Percentiles rank a stretch among this genome's conserved stretches.
Conservation (phyloP, 2,113 vertebrate species). For the Apodemus speciosus region DNA sequence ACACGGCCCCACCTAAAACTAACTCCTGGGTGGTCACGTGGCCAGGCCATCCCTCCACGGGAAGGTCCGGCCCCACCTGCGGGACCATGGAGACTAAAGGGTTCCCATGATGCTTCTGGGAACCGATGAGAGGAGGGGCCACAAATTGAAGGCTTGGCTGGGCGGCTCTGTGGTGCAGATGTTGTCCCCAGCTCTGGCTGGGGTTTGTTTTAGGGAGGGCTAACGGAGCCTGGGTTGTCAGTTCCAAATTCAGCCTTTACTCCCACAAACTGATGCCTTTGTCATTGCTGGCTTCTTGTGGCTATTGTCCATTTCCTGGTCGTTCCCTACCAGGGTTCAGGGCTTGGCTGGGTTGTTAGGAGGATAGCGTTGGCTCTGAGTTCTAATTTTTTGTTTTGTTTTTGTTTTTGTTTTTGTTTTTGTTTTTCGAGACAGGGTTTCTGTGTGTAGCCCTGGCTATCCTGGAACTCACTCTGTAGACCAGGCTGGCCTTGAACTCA, state of each 20-base stretch:
- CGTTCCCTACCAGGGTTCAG: neutral
- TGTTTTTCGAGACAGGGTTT: too few relatives aligned
- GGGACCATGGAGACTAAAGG: rapidly evolving
- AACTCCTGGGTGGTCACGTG: neutral
- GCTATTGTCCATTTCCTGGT: neutral
- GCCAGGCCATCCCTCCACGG: neutral
- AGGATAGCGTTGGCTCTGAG: neutral
- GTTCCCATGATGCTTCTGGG: neutral
- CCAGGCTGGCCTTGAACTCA: too few relatives aligned
- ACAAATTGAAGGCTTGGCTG: neutral
- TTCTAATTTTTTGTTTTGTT: too few relatives aligned
- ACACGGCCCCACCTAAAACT: neutral
- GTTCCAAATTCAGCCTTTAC: too few relatives aligned
- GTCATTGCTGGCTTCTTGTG: neutral
- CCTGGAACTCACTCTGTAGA: too few relatives aligned
- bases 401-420: too few relatives aligned
- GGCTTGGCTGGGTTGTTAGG: neutral
- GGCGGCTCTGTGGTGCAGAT: rapidly evolving
- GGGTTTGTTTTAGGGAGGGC: neutral
- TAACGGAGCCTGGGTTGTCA: too few relatives aligned
- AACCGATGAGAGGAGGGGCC: too few relatives aligned
- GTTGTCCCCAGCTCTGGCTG: neutral
- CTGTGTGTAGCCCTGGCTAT: too few relatives aligned
- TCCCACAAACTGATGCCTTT: too few relatives aligned
- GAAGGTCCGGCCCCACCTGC: neutral